Evolutionary conservation across 2,888 invertebrate species (phyloP).

Genomic region (Rotaria sp.): DNA sequence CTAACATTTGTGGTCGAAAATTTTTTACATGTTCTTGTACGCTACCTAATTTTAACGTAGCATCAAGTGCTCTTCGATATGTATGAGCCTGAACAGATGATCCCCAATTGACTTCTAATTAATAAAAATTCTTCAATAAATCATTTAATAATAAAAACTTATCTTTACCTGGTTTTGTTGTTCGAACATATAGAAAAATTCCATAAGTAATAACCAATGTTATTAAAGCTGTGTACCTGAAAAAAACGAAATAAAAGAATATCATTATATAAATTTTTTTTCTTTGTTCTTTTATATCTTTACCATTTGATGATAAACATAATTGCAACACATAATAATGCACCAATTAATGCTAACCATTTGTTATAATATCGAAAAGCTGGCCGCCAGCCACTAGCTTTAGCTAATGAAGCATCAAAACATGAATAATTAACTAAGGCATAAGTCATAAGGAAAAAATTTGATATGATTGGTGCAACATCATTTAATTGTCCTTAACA

Average conservation of each 20-base stretch:
- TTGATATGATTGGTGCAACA: slow-evolving; percentile 55
- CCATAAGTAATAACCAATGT: slow-evolving; percentile 8
- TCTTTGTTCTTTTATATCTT: slow-evolving; percentile 58
- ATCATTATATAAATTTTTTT: not conserved
- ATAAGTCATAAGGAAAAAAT: slow-evolving; percentile 56
- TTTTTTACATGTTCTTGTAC: slow-evolving; percentile 94
- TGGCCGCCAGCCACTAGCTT: slow-evolving; percentile 55
- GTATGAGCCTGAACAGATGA: slow-evolving; percentile 54
- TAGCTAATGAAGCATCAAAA: slow-evolving; percentile 54
- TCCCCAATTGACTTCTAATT: slow-evolving; percentile 65
- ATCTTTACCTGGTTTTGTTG: slow-evolving; percentile 58
- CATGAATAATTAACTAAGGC: slow-evolving; percentile 56
- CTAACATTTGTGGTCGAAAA: slow-evolving; percentile 81
- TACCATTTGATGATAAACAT: slow-evolving; percentile 91
- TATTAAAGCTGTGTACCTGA: not conserved
- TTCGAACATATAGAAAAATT: slow-evolving; percentile 67
- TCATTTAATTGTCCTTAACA: slow-evolving; percentile 47
- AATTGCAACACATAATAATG: slow-evolving; percentile 61
- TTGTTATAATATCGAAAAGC: slow-evolving; percentile 54
- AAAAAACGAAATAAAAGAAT: no score
- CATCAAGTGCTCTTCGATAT: slow-evolving; percentile 79
- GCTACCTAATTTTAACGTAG: slow-evolving; percentile 76
- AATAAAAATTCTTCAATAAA: not conserved
- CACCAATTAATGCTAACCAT: slow-evolving; percentile 53
- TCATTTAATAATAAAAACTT: not conserved